phyloP scores from a whole-genome alignment of 1,140 invertebrate genomes.

The Calycopis cecrops region DNA sequence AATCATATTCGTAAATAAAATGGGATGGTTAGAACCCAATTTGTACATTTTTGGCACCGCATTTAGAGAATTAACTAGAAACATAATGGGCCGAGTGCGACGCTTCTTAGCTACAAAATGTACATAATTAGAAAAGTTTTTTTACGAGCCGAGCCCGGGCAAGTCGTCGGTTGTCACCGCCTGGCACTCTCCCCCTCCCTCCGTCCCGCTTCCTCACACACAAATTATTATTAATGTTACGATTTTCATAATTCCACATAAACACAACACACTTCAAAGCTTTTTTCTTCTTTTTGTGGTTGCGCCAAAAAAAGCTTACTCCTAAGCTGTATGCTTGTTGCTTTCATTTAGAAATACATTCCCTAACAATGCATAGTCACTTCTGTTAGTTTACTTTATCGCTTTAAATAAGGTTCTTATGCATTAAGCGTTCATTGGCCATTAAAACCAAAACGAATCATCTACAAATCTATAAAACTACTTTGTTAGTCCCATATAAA shows the following conservation, averaged over 20 bases:
- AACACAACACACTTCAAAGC: constrained; percentile 4
- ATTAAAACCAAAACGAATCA: too few relatives aligned
- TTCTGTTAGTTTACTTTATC: too few relatives aligned
- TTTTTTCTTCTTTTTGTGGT: background rate
- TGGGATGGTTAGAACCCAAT: constrained; percentile 17
- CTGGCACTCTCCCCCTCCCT: constrained; percentile 36
- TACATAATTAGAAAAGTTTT: constrained; percentile 74
- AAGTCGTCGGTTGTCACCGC: constrained; percentile 60
- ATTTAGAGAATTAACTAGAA: constrained; percentile 60
- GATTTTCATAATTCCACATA: constrained; percentile 5
- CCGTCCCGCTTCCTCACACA: constrained; percentile 39
- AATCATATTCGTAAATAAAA: constrained; percentile 9
- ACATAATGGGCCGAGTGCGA: constrained; percentile 54
- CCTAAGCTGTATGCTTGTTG: background rate
- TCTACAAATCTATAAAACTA: too few relatives aligned
- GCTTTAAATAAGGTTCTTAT: too few relatives aligned
- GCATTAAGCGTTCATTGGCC: too few relatives aligned
- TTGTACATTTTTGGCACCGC: constrained; percentile 36
- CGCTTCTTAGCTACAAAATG: constrained; percentile 68
- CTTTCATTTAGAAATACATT: constrained; percentile 1
- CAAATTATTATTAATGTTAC: constrained; percentile 55
- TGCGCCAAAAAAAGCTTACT: background rate
- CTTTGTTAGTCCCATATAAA: too few relatives aligned
- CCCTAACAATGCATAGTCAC: background rate
- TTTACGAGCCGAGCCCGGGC: constrained; percentile 52